phyloP scores from a whole-genome alignment of 2,113 vertebrate species.

The Halcyon senegalensis region DNA sequence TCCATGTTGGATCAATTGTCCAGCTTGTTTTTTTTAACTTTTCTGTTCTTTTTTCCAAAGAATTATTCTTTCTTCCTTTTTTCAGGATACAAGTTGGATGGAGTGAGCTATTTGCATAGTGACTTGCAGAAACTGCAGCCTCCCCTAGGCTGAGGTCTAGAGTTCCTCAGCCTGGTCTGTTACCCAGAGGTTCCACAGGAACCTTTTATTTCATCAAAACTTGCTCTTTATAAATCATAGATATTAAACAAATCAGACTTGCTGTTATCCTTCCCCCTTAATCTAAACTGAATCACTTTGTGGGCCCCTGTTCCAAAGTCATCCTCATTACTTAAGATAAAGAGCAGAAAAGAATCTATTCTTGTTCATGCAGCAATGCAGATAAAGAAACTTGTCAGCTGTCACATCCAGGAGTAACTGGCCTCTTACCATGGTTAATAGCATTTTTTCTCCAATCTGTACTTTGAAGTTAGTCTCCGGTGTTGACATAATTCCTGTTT shows the following conservation, averaged over 20 bases:
- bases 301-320: neutral
- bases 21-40: neutral
- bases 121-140: neutral
- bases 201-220: neutral
- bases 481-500: slow-evolving; percentile 1
- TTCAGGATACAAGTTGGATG: neutral
- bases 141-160: neutral
- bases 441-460: neutral
- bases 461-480: neutral
- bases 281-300: neutral
- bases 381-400: slow-evolving; percentile 19
- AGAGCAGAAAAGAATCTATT: neutral
- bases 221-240: neutral
- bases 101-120: accelerated
- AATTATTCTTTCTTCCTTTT: neutral
- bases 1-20: neutral
- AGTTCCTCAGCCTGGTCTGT: neutral
- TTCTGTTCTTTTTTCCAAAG: neutral
- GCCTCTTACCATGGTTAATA: neutral
- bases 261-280: neutral
- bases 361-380: neutral
- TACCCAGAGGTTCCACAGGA: neutral
- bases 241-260: neutral
- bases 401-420: slow-evolving; percentile 2
- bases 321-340: neutral